These are phyloP conservation scores for Donacobius atricapilla DNA, from an alignment of 2,113 vertebrate genomes.

Conservation along the genomic window DNA sequence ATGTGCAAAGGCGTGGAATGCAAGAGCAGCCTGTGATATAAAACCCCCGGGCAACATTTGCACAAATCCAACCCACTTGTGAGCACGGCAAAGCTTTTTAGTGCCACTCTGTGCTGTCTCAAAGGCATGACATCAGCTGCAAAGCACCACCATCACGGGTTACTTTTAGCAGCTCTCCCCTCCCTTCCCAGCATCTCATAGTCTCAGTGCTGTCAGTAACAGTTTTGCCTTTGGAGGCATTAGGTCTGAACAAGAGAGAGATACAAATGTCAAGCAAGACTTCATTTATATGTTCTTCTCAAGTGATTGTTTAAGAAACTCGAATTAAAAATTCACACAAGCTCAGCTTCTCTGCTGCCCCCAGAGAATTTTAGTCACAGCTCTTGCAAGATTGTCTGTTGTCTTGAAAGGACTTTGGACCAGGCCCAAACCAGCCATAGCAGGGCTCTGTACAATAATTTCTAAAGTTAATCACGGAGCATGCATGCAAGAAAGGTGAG, in stretches of 20 bases:
- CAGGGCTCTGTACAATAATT: background rate
- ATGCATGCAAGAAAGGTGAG: background rate
- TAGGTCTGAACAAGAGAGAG: background rate
- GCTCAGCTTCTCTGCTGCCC: background rate
- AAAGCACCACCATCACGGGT: background rate
- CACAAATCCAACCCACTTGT: background rate
- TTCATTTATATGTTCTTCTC: background rate
- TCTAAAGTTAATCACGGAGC: background rate
- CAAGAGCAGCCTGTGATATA: background rate
- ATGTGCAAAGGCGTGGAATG: background rate
- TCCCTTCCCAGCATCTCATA: background rate
- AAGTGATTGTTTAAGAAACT: background rate
- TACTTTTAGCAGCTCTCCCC: background rate
- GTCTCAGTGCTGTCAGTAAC: background rate
- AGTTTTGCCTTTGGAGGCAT: background rate
- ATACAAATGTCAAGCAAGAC: background rate
- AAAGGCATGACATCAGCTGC: background rate
- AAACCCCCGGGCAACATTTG: background rate
- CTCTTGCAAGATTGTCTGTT: background rate
- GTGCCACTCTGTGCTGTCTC: background rate
- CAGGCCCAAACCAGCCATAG: background rate
- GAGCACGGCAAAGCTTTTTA: background rate
- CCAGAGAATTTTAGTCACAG: background rate
- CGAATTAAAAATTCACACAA: slow-evolving; percentile 14
- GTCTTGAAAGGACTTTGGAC: slow-evolving; percentile 7